Evolutionary conservation across 2,888 invertebrate genomes (phyloP), one percentile per base, ranked within the genome.

Genomic region (Drosophila paramelanica): DNA sequence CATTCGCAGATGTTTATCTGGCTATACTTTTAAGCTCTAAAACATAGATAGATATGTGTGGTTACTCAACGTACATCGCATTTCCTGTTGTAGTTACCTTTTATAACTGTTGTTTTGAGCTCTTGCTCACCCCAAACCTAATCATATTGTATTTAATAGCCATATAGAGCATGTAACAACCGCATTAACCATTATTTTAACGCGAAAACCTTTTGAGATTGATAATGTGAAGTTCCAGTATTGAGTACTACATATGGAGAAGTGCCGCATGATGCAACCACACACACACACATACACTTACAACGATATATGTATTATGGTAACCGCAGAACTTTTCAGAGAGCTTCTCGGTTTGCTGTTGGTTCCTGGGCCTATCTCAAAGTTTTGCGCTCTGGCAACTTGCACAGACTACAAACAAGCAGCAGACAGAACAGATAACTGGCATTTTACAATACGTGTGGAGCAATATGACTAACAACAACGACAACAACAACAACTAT

Each of bases 381-480:
- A 68, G 60, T 45, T 66, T 66, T 67, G 67, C 49, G 47, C 56
- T 72, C 56, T 51, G 52, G 17, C 55, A 67, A 61, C 36, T 51
- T 60, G 51, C 43, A 49, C 55, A 59, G 59, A 73, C 56, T 8
- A 53, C 56, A 47, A 67, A 52, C 49, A 53, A 56, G 45, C 52
- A 41, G 60, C 41, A 59, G 52, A 58, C 57, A 64, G 56, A 66
- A 77, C 67, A 65, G 62, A 77, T 62, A 80, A 68, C 67, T 67
- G 56, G 58, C 65, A 76, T 59, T 66, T 53, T 72, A 67, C 49
- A 60, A 69, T 69, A 51, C 61, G 56, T 56, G 52, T 57, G 58
- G 60, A 68, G 73, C 60, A 55, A 66, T 71, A 77, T 73, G 79
- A 79, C 58, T 71, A 67, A 72, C 58, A 75, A 50, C 56, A 56